Percentiles rank a stretch among this genome's conserved stretches.
phyloP scores from a whole-genome alignment of 2,113 vertebrate genomes.

The Pelodiscus sinensis region DNA sequence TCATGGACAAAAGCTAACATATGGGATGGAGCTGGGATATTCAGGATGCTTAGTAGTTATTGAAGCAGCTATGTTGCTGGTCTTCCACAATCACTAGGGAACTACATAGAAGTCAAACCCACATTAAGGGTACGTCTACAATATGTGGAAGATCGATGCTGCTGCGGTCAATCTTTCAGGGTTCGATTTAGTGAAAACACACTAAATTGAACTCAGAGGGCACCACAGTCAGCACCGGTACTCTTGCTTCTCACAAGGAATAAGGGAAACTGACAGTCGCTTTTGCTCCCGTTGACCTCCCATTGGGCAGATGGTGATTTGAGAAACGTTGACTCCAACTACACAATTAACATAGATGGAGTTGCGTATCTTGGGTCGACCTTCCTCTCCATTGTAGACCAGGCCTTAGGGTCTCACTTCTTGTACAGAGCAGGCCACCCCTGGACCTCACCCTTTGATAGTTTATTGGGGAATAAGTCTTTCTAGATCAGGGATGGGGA shows the following conservation, averaged over 20 bases:
- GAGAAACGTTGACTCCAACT: too few relatives aligned
- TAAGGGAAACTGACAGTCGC: too few relatives aligned
- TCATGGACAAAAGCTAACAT: neutral
- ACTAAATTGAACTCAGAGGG: too few relatives aligned
- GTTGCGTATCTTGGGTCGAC: too few relatives aligned
- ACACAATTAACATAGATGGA: too few relatives aligned
- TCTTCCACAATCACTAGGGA: neutral
- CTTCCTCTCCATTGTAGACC: neutral
- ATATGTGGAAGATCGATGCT: too few relatives aligned
- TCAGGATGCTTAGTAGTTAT: neutral
- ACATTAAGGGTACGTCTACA: neutral
- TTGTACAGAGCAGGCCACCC: neutral
- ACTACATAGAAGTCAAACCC: neutral
- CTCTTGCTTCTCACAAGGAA: too few relatives aligned
- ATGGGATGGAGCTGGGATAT: neutral
- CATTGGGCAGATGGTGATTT: too few relatives aligned
- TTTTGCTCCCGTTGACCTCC: too few relatives aligned
- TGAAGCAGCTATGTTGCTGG: neutral
- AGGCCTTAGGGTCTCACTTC: neutral
- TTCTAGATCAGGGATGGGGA: neutral
- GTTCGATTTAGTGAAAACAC: too few relatives aligned
- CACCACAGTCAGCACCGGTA: too few relatives aligned
- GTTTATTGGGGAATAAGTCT: conserved; percentile 43
- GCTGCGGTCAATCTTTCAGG: too few relatives aligned
- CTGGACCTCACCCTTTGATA: neutral